Evolutionary conservation across 2,113 vertebrate species (phyloP).

Genomic region (Labeo catla): DNA sequence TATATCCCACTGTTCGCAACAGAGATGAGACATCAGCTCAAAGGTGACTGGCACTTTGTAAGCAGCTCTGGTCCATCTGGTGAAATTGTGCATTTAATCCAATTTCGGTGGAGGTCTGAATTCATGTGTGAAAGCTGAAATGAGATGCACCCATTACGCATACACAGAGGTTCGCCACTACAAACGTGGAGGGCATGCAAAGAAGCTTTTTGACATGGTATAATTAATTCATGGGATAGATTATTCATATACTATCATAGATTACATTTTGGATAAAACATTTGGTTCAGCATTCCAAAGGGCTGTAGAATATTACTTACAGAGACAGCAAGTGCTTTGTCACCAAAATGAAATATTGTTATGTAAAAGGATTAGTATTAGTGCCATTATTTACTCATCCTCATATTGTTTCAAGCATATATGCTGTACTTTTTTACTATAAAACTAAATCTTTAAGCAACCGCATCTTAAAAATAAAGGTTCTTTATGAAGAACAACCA

Average conservation of each 20-base stretch:
- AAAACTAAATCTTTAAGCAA: neutral
- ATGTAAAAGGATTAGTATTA: neutral
- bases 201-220: conserved; percentile 50
- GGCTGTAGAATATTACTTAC: neutral
- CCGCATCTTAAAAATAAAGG: neutral
- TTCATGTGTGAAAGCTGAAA: conserved; percentile 64
- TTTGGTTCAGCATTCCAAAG: neutral
- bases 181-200: conserved; percentile 56
- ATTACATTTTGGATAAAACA: conserved; percentile 57
- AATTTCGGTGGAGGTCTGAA: conserved; percentile 64
- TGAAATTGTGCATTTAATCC: conserved; percentile 73
- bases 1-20: neutral
- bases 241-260: conserved; percentile 52
- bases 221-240: conserved; percentile 44
- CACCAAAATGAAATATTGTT: neutral
- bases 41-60: conserved; percentile 54
- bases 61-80: conserved; percentile 47
- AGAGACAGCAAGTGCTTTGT: neutral
- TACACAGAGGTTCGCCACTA: conserved; percentile 10
- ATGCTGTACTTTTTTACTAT: neutral
- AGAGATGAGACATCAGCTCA: conserved; percentile 11
- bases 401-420: neutral
- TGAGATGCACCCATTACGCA: conserved; percentile 53
- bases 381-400: neutral
- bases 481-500: neutral